Percentiles rank a stretch among this genome's conserved stretches.
These are phyloP conservation scores for Nyctalus aviator DNA, from an alignment of 2,797 vertebrate species.

Conservation along the genomic window DNA sequence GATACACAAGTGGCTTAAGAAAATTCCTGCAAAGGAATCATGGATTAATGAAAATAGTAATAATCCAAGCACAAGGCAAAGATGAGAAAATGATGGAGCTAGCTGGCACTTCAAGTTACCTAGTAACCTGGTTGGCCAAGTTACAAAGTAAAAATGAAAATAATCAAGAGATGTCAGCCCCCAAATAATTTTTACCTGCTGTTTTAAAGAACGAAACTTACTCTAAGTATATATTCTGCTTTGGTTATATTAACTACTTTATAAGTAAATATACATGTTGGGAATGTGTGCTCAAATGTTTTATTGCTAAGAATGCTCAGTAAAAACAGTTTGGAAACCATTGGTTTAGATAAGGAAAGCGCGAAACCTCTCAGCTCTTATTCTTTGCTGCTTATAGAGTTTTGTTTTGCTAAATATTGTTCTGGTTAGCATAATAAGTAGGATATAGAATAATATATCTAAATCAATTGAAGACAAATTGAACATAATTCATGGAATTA, in stretches of 20 bases:
- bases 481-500: conserved; percentile 2
- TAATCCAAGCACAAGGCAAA: background rate
- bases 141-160: conserved; percentile 6
- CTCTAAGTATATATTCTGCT: background rate
- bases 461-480: conserved; percentile 22
- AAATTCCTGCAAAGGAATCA: conserved; percentile 29
- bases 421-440: background rate
- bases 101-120: background rate
- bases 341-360: conserved; percentile 23
- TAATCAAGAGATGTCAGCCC: background rate
- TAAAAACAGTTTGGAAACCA: conserved; percentile 7
- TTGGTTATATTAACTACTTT: conserved; percentile 26
- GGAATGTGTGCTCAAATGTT: background rate
- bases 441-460: conserved; percentile 49
- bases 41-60: conserved; percentile 4
- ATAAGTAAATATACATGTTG: conserved; percentile 28
- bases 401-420: conserved; percentile 30
- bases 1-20: conserved; percentile 40
- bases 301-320: conserved; percentile 1
- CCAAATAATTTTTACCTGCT: background rate
- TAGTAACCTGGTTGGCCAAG: background rate
- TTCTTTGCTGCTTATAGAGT: conserved; percentile 8
- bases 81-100: conserved; percentile 23
- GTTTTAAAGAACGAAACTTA: conserved; percentile 30
- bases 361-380: conserved; percentile 4